A percentile compares a stretch with the other conserved stretches of the same genome.
Conservation (phyloP, 2,888 invertebrate species). For the Aricia artaxerxes region DNA sequence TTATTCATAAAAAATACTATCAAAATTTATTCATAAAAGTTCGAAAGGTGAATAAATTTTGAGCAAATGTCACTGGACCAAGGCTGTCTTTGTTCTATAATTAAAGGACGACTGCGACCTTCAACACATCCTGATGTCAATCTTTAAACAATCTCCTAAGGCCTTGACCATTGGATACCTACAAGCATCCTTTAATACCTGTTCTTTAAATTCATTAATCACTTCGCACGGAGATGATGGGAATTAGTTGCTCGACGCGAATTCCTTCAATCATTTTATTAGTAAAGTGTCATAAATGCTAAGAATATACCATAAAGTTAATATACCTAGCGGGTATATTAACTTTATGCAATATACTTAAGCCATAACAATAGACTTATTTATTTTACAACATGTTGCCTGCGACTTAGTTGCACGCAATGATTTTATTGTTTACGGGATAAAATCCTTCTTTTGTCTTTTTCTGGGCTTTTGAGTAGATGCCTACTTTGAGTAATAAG, state of each 20-base stretch:
- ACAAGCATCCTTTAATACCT: conserved; percentile 22
- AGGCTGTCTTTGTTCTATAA: conserved; percentile 15
- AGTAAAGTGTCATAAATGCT: no score
- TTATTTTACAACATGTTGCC: no score
- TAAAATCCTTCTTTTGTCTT: no score
- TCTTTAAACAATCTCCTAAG: conserved; percentile 45
- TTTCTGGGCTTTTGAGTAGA: no score
- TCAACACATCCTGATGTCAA: conserved; percentile 63
- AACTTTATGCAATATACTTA: no score
- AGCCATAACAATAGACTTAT: no score
- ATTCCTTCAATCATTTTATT: background rate
- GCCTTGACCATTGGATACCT: conserved; percentile 51
- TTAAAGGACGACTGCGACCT: conserved; percentile 52
- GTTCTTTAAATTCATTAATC: conserved; percentile 10
- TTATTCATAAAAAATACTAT: conserved; percentile 3
- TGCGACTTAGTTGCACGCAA: no score
- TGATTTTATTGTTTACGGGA: no score
- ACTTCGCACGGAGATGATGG: background rate
- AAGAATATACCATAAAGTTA: no score
- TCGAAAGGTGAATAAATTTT: conserved; percentile 20
- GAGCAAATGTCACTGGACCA: conserved; percentile 30
- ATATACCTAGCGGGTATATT: no score
- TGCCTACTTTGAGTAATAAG: no score
- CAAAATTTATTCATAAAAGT: conserved; percentile 12
- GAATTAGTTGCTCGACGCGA: background rate